Percentiles rank a stretch among this genome's conserved stretches.
phyloP scores from a whole-genome alignment of 2,888 invertebrate genomes.

The Alentia gelatinosa region DNA sequence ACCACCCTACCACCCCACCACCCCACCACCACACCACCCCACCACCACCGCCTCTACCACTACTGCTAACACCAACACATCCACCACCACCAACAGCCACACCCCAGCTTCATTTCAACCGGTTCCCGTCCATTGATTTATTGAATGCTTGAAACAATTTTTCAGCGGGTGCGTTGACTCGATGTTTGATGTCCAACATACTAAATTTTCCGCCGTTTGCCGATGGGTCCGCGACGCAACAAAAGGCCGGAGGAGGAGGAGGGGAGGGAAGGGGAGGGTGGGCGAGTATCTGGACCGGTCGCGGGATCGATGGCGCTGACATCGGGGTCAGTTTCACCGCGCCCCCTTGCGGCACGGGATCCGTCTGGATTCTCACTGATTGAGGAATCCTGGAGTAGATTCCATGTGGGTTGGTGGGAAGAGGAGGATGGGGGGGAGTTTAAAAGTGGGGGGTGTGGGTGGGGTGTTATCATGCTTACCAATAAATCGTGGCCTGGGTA shows the following conservation, averaged over 20 bases:
- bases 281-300: neutral
- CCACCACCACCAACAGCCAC: neutral
- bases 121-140: neutral
- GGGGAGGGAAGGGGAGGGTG: no score
- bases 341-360: neutral
- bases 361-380: neutral
- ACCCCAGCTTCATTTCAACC: neutral
- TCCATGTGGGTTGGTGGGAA: no score
- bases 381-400: neutral
- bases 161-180: neutral
- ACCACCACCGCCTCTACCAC: neutral
- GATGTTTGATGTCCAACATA: slow-evolving; percentile 47
- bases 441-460: neutral
- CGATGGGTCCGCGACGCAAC: neutral
- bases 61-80: neutral
- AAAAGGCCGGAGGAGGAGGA: neutral
- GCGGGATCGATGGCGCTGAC: neutral
- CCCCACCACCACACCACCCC: neutral
- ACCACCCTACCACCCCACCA: neutral
- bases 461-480: neutral
- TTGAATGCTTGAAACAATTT: slow-evolving; percentile 37
- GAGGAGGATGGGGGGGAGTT: no score
- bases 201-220: slow-evolving; percentile 43
- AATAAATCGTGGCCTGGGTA: neutral
- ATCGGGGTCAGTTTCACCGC: neutral